Evolutionary conservation across 2,797 vertebrate species (phyloP).

Genomic region (Lepilemur septentrionalis): DNA sequence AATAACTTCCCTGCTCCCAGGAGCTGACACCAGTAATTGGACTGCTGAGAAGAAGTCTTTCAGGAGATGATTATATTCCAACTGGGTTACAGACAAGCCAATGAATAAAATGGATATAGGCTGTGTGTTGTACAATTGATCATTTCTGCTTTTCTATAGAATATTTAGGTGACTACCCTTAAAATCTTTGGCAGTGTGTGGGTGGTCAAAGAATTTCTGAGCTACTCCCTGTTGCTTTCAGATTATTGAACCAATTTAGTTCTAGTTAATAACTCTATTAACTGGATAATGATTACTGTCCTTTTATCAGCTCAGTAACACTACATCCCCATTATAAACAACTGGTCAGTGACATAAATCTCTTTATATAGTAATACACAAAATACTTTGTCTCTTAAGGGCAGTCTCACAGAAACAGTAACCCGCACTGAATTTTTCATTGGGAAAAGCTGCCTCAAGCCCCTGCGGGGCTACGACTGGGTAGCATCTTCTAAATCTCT

Average conservation of each 20-base stretch:
- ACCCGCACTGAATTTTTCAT: background rate
- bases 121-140: conserved; percentile 30
- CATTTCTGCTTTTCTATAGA: background rate
- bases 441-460: conserved; percentile 47
- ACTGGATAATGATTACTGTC: conserved; percentile 69
- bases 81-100: background rate
- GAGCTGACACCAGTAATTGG: background rate
- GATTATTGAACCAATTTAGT: conserved; percentile 57
- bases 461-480: background rate
- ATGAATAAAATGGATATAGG: conserved; percentile 36
- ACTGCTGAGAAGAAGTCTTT: conserved; percentile 8
- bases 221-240: conserved; percentile 55
- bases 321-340: conserved; percentile 63
- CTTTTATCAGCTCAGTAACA: conserved; percentile 70
- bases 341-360: conserved; percentile 67
- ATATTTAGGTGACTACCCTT: background rate
- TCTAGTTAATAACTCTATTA: conserved; percentile 79
- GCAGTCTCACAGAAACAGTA: background rate
- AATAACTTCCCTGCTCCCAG: background rate
- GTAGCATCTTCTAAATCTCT: conserved; percentile 53
- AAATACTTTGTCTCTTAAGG: conserved; percentile 50
- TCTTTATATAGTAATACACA: conserved; percentile 50
- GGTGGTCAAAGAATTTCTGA: conserved; percentile 64
- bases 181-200: conserved; percentile 47
- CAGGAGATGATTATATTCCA: background rate